Evolutionary conservation across 2,113 vertebrate species (phyloP), one percentile per base, ranked within the genome.

Genomic region (Perca fluviatilis): DNA sequence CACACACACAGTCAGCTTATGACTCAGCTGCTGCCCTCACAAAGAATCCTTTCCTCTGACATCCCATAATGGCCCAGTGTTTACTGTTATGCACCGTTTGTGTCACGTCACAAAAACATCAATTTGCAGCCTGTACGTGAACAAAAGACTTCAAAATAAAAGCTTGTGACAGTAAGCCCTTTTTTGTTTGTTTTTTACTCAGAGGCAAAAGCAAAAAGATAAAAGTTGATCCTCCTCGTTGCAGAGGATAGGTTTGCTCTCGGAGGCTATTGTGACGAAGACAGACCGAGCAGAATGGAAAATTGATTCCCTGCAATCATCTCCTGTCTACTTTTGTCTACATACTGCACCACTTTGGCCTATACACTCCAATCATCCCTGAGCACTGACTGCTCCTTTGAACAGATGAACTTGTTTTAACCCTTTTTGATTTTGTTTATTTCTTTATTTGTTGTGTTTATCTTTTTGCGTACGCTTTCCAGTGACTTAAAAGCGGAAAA

Each of bases 71-170:
- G 65, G 65, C 63, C 23, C 71, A 76, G 40, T 92, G 86, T 92
- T 89, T 93, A 90, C 80, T 57, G 71, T 76, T 67, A 49, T 12
- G 85, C 84, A 90, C 78, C 2, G 77, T 86, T 89, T 84, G 74
- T 51, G 16, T 89, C 86, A 79, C 68, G 62, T 91, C 80, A 86
- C 69, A 79, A 95, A 92, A 92, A 89, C 84, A 92, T 88, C 74
- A 88, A 79, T 91, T 90, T 84, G 80, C 83, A 65, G 79, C 36
- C n/a, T 33, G 13, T 62, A 87, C 27, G 36, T 60, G 65, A 89
- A 94, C 91, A 93, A 92, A 91, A 89, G 86, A 84, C 72, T 86
- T 92, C 82, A 89, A 43, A 84, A 92, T 90, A 91, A 92, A 89
- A 90, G 89, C 70, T 80, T 82, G 54, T 88, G 93, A 93, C 85